Conservation (phyloP, 2,888 invertebrate genomes). For the Athalia cordata region DNA sequence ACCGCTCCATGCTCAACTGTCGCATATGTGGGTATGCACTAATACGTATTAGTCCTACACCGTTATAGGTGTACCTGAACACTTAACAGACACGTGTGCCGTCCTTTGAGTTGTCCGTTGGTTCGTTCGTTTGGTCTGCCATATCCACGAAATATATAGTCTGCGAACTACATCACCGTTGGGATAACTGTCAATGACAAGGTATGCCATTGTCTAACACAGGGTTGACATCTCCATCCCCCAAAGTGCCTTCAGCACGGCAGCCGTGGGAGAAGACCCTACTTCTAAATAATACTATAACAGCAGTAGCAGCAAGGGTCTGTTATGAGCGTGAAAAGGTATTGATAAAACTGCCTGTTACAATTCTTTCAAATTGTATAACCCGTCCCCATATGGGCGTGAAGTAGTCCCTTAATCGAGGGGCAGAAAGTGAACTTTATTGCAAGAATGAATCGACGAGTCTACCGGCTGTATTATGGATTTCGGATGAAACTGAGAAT, state of each 20-base stretch:
- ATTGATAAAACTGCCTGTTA: slow-evolving; percentile 31
- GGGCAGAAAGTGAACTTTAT: neutral
- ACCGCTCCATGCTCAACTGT: neutral
- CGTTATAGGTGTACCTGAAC: neutral
- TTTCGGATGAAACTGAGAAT: slow-evolving; percentile 10
- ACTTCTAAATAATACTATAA: slow-evolving; percentile 21
- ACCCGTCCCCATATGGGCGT: neutral
- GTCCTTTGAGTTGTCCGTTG: neutral
- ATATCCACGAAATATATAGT: slow-evolving; percentile 34
- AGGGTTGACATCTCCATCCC: slow-evolving; percentile 39
- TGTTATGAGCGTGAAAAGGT: slow-evolving; percentile 37
- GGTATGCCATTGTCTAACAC: slow-evolving; percentile 42
- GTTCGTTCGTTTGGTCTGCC: slow-evolving; percentile 39
- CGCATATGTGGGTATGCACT: slow-evolving; percentile 17
- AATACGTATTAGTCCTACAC: slow-evolving; percentile 4
- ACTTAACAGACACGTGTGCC: slow-evolving; percentile 16
- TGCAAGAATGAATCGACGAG: neutral
- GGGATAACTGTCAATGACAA: slow-evolving; percentile 43
- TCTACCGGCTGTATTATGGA: neutral
- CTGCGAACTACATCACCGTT: slow-evolving; percentile 37
- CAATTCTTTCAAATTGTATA: slow-evolving; percentile 19
- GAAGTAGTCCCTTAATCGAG: neutral
- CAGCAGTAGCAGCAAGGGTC: slow-evolving; percentile 15
- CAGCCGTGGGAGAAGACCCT: slow-evolving; percentile 15
- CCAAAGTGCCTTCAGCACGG: slow-evolving; percentile 28